These are phyloP conservation scores for Nanorana parkeri DNA, from an alignment of 2,113 vertebrate genomes.

Conservation along the genomic window DNA sequence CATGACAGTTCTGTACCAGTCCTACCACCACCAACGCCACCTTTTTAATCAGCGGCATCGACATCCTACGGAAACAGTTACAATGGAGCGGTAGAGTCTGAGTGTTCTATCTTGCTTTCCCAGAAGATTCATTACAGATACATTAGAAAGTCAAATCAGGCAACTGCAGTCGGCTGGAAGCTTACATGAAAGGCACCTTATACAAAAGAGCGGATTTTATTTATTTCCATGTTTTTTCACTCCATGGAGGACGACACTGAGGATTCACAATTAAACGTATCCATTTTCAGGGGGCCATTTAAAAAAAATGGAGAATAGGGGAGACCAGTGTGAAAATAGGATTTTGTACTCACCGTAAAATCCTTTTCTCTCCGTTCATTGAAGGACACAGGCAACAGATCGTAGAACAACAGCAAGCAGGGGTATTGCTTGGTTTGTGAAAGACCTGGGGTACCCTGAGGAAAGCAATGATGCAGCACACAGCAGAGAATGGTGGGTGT, in stretches of 20 bases:
- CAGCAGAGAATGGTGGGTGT: too few species aligned
- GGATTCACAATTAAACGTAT: constrained; percentile 63
- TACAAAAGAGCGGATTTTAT: constrained; percentile 62
- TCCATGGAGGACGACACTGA: constrained; percentile 69
- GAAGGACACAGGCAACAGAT: too few species aligned
- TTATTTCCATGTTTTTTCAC: constrained; percentile 75
- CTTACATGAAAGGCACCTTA: constrained; percentile 32
- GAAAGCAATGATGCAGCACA: too few species aligned
- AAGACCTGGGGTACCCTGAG: too few species aligned
- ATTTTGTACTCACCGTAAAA: too few species aligned
- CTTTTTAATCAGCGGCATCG: constrained; percentile 70
- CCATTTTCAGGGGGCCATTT: background rate
- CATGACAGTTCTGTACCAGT: constrained; percentile 66
- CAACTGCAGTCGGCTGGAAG: constrained; percentile 41
- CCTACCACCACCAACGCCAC: background rate
- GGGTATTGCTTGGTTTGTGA: too few species aligned
- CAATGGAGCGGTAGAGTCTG: constrained; percentile 72
- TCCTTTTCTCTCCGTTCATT: too few species aligned
- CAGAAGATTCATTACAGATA: constrained; percentile 92
- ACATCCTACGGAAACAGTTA: constrained; percentile 78
- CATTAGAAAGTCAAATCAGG: constrained; percentile 86
- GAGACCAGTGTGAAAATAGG: too few species aligned
- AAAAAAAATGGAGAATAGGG: too few species aligned
- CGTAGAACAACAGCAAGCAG: too few species aligned
- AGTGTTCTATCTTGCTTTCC: constrained; percentile 80